phyloP scores from a whole-genome alignment of 2,113 vertebrate species.

The Ovis canadensis region DNA sequence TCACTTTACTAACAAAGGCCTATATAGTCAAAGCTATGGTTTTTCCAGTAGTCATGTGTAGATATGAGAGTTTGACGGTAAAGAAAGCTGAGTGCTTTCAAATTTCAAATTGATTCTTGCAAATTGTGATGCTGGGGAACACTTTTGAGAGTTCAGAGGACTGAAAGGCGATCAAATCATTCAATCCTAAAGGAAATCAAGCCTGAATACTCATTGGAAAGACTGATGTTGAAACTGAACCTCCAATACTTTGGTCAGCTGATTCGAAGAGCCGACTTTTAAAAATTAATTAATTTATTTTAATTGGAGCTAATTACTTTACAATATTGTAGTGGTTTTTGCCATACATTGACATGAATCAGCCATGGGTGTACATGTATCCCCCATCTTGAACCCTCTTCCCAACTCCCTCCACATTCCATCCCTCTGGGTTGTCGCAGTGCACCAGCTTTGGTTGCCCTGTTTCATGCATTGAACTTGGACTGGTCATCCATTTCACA shows the following conservation, averaged over 20 bases:
- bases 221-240: not conserved
- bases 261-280: accelerated
- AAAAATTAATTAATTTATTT: not conserved
- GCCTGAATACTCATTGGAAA: not conserved
- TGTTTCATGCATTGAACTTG: not conserved
- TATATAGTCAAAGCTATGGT: not conserved
- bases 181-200: not conserved
- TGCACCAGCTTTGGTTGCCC: not conserved
- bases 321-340: not conserved
- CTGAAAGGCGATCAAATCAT: not conserved
- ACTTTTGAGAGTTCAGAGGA: not conserved
- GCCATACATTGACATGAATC: not conserved
- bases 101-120: not conserved
- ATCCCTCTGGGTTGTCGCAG: not conserved
- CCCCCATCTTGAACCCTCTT: not conserved
- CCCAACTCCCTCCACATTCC: not conserved
- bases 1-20: not conserved
- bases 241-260: not conserved
- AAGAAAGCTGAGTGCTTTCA: not conserved
- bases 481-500: not conserved
- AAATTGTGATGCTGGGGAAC: not conserved
- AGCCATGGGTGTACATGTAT: not conserved
- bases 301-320: not conserved
- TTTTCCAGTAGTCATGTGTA: not conserved
- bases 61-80: not conserved